These are phyloP conservation scores for Heliornis fulica DNA, from an alignment of 2,113 vertebrate species.

Conservation along the genomic window DNA sequence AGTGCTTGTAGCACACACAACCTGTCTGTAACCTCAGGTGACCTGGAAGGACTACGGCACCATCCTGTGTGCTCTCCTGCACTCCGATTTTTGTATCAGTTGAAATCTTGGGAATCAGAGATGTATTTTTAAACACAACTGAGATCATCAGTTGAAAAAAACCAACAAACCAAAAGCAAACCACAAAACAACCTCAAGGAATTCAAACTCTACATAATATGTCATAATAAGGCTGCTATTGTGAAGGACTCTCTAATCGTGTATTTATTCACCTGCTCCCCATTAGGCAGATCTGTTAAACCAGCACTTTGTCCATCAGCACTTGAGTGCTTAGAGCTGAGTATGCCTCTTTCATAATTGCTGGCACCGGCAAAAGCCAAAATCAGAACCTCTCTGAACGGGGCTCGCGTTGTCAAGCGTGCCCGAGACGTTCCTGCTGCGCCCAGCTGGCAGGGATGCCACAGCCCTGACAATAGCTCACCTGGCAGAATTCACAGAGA, in stretches of 20 bases:
- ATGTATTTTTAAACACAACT: background rate
- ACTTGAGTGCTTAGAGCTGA: slow-evolving; percentile 71
- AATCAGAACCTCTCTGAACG: slow-evolving; percentile 34
- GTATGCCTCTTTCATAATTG: slow-evolving; percentile 70
- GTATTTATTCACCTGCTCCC: slow-evolving; percentile 78
- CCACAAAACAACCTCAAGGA: background rate
- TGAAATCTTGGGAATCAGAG: background rate
- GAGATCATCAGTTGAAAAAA: background rate
- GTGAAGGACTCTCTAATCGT: slow-evolving; percentile 57
- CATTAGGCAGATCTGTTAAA: slow-evolving; percentile 73
- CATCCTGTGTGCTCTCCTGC: background rate
- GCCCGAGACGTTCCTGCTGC: background rate
- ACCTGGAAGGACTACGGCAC: background rate
- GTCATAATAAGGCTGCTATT: slow-evolving; percentile 65
- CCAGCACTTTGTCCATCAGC: slow-evolving; percentile 75
- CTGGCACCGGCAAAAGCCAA: slow-evolving; percentile 70
- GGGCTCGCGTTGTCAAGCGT: background rate
- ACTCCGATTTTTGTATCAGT: background rate
- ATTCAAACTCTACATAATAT: slow-evolving; percentile 28
- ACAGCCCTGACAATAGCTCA: background rate
- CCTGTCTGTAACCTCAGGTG: slow-evolving; percentile 1
- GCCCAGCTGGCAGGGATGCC: slow-evolving; percentile 6
- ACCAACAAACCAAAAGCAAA: background rate
- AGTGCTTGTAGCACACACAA: background rate
- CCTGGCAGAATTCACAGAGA: background rate